Evolutionary conservation across 35 echinoderm and acorn worm genomes (phyloP).

Genomic region (Ptychodera flava): DNA sequence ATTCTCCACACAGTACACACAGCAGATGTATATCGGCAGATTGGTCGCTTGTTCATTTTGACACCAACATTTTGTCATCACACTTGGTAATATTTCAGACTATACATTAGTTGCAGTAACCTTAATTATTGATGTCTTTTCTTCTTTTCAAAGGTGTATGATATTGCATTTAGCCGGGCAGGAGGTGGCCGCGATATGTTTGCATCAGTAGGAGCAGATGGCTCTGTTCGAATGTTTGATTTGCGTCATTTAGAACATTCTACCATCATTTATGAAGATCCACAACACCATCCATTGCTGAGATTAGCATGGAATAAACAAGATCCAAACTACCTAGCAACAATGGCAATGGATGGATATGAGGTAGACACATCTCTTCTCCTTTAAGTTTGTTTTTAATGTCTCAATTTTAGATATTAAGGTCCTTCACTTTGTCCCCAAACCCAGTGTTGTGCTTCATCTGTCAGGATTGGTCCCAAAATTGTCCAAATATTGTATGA

Average conservation of each 20-base stretch:
- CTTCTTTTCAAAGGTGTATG: slow-evolving; percentile 59
- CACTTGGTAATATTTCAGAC: too few species aligned
- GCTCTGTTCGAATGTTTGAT: slow-evolving; percentile 97
- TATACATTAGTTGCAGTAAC: too few species aligned
- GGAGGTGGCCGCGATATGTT: slow-evolving; percentile 95
- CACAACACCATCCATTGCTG: slow-evolving; percentile 89
- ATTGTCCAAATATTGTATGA: too few species aligned
- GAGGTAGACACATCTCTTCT: slow-evolving; percentile 52
- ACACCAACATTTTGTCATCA: too few species aligned
- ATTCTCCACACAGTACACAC: too few species aligned
- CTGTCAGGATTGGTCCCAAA: too few species aligned
- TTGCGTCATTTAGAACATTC: slow-evolving; percentile 94
- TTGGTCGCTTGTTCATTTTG: too few species aligned
- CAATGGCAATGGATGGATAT: slow-evolving; percentile 98
- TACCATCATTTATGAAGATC: slow-evolving; percentile 98
- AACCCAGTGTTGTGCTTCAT: too few species aligned
- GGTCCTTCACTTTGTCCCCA: too few species aligned
- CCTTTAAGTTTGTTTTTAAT: background rate
- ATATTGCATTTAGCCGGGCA: slow-evolving; percentile 95
- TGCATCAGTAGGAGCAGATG: slow-evolving; percentile 90
- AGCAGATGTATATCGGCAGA: too few species aligned
- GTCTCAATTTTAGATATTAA: too few species aligned
- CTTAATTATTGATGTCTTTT: too few species aligned
- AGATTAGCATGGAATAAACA: slow-evolving; percentile 96
- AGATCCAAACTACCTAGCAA: slow-evolving; percentile 95